Evolutionary conservation across 2,888 invertebrate genomes (phyloP).

Genomic region (Microctonus hyperodae): DNA sequence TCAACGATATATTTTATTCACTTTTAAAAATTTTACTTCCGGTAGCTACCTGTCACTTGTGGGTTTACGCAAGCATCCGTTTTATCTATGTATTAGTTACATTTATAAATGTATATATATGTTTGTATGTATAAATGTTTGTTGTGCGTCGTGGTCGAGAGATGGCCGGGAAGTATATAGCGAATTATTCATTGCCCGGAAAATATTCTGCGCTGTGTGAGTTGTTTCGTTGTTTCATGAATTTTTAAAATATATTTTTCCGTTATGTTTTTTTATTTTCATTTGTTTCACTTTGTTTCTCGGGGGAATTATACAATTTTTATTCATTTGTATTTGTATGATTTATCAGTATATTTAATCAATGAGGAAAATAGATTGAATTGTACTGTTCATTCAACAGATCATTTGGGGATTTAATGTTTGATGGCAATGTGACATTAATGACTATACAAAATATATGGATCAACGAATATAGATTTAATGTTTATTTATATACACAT

Average conservation of each 20-base stretch:
- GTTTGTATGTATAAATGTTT: constrained; percentile 28
- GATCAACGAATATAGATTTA: not conserved
- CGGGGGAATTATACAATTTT: constrained; percentile 4
- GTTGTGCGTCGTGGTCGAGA: constrained; percentile 26
- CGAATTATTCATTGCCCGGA: constrained; percentile 31
- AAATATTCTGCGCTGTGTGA: constrained; percentile 26
- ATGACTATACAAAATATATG: not conserved
- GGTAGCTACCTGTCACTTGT: constrained; percentile 29
- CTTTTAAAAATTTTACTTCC: constrained; percentile 31
- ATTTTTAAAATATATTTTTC: constrained; percentile 25
- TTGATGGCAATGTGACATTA: too few relatives aligned
- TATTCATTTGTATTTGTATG: constrained; percentile 15
- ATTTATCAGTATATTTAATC: constrained; percentile 13
- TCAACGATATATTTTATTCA: constrained; percentile 22
- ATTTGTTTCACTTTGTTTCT: not conserved
- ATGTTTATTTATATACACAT: not conserved
- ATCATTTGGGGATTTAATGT: too few relatives aligned
- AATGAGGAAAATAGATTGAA: constrained; percentile 11
- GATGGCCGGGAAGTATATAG: constrained; percentile 14
- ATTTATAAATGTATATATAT: too few relatives aligned
- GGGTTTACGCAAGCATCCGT: constrained; percentile 32
- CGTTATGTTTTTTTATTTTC: constrained; percentile 11
- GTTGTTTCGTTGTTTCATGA: constrained; percentile 26
- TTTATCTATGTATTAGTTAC: too few relatives aligned
- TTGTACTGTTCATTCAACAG: constrained; percentile 2